Conservation (phyloP, 1,140 invertebrate species). For the Neodiprion pinetum region DNA sequence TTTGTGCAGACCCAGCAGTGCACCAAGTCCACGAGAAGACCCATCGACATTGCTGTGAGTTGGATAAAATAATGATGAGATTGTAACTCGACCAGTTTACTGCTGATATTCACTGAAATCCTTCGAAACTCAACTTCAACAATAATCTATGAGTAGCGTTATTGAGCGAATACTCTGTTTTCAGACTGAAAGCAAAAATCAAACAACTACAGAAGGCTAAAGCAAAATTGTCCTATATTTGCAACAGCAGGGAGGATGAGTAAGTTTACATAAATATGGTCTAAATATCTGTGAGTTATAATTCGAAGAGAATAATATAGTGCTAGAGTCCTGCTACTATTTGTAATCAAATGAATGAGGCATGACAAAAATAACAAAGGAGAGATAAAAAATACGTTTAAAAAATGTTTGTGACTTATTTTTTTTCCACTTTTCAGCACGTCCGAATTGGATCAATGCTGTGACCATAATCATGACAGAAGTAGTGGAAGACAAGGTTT, state of each 20-base stretch:
- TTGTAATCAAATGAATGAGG: neutral
- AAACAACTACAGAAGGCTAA: constrained; percentile 28
- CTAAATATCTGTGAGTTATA: neutral
- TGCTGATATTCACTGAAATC: neutral
- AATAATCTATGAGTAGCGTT: constrained; percentile 19
- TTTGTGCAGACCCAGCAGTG: constrained; percentile 28
- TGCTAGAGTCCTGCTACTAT: no score
- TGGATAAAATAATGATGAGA: neutral
- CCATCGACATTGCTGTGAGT: constrained; percentile 37
- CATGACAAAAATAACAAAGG: constrained; percentile 20
- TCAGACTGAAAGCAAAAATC: constrained; percentile 33
- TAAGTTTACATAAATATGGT: neutral
- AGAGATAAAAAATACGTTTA: constrained; percentile 11
- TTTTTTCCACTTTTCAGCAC: constrained; percentile 21
- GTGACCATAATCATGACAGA: constrained; percentile 24
- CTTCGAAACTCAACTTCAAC: neutral
- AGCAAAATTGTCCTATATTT: constrained; percentile 23
- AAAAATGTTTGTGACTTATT: constrained; percentile 9
- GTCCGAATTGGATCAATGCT: constrained; percentile 17
- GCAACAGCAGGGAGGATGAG: constrained; percentile 5
- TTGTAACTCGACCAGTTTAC: neutral
- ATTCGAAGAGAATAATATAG: no score
- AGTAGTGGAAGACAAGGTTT: constrained; percentile 32
- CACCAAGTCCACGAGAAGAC: constrained; percentile 27
- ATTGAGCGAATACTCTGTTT: constrained; percentile 21